Base-by-base conservation (phyloP, 2,797 vertebrate genomes). In the Botia almorhae region DNA sequence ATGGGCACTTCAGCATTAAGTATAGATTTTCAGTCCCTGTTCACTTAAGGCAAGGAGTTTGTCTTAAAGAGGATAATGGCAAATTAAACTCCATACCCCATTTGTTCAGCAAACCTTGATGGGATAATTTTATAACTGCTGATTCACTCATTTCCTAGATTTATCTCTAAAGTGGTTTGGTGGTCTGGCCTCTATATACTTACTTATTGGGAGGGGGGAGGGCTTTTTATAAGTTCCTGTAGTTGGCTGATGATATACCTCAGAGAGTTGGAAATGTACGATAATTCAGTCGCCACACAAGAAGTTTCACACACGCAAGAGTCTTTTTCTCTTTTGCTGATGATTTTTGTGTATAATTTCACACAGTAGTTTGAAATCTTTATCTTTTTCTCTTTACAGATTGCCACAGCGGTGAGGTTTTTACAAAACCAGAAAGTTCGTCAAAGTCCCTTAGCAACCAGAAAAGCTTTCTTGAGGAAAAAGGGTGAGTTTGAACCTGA, bases 341-440 rank as follows among this genome's bases (percentile, higher is more conserved):
- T 74, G 64, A 71, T 55, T 78, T 78, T 80, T 78, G 50, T 55
- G 61, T 68, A 53, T 85, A 61, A 74, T 75, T 77, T 75, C 29
- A 50, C 13, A 60, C 13, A 56, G 36, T 46, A 69, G 78, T 73
- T 58, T 61, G 78, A 39, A 10, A 26, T 36, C 71, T 58, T 75
- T 39, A 7, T 21, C n/a, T 58, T 39, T 33, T 1, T 89, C 60
- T 88, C 75, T 88, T 85, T 39, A 69, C 91, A 99, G 97, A 96
- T 99, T 86, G 91, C 93, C 85, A 99, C 98, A 21, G 97, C 97
- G 69, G 94, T 98, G 83, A 97, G 98, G 90, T 99, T 99, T 91
- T 93, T 99, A 58, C 96, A 98, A 91, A 99, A 99, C 90, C 94
- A 94, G 7, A 95, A 96, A 83, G 98, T 99, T 74, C 96, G 94